phyloP scores from a whole-genome alignment of 2,888 invertebrate species.

The Aphodius granarius region DNA sequence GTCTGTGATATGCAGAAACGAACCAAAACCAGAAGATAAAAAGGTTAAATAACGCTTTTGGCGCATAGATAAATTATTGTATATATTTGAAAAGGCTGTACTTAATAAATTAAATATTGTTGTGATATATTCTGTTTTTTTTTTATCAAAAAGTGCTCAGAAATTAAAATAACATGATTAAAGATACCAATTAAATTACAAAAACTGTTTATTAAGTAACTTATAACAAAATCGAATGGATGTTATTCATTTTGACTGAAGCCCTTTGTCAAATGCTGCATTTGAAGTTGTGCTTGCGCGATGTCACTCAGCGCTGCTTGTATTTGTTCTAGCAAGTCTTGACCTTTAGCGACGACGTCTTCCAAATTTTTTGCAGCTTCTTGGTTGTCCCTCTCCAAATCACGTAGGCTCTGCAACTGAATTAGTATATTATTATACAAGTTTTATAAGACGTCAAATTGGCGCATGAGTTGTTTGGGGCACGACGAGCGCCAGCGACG shows the following conservation, averaged over 20 bases:
- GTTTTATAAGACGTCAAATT: too few species aligned
- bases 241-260: slow-evolving; percentile 24
- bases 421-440: slow-evolving; percentile 23
- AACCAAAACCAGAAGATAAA: slow-evolving; percentile 52
- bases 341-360: slow-evolving; percentile 83
- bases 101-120: background rate
- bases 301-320: slow-evolving; percentile 92
- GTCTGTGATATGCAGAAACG: slow-evolving; percentile 80
- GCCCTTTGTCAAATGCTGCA: slow-evolving; percentile 66
- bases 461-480: too few species aligned
- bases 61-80: background rate
- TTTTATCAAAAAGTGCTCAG: background rate
- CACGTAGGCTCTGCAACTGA: slow-evolving; percentile 64
- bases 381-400: slow-evolving; percentile 89
- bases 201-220: background rate
- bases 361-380: slow-evolving; percentile 87
- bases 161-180: too few species aligned
- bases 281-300: slow-evolving; percentile 87
- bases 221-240: background rate
- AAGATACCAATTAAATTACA: background rate
- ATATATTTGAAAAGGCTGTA: background rate
- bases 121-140: background rate
- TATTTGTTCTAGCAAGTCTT: slow-evolving; percentile 82
- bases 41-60: background rate
- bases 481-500: too few species aligned